These are phyloP conservation scores for Diarsia brunnea DNA, from an alignment of 2,888 invertebrate species.

Conservation along the genomic window DNA sequence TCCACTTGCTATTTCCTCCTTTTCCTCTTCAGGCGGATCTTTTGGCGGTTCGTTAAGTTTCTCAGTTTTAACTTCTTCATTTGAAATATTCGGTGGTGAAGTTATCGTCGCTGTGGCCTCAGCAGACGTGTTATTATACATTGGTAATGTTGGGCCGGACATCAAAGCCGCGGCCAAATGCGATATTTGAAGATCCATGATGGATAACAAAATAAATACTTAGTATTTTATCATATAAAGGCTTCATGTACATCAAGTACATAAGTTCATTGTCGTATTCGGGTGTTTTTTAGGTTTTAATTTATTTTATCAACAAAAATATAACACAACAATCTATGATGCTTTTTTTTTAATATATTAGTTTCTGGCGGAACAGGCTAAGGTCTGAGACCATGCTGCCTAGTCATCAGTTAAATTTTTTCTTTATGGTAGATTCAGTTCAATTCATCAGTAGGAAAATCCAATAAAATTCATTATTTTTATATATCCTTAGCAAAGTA, in stretches of 20 bases:
- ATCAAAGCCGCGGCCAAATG: constrained; percentile 88
- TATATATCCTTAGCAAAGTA: too few relatives aligned
- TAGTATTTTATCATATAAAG: background rate
- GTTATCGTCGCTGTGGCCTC: constrained; percentile 59
- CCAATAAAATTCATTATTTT: too few relatives aligned
- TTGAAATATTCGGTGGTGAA: constrained; percentile 56
- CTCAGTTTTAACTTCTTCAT: constrained; percentile 77
- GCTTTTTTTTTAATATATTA: too few relatives aligned
- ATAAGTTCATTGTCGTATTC: constrained; percentile 1
- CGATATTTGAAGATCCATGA: constrained; percentile 87
- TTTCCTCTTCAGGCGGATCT: constrained; percentile 81
- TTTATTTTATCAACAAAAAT: constrained; percentile 23
- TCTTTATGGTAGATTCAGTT: too few relatives aligned
- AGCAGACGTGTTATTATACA: constrained; percentile 70
- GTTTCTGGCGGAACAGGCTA: too few relatives aligned
- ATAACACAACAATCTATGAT: constrained; percentile 14
- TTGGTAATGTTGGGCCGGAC: constrained; percentile 77
- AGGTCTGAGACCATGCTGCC: too few relatives aligned
- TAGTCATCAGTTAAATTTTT: too few relatives aligned
- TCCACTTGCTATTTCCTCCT: constrained; percentile 86
- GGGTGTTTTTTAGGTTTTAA: background rate
- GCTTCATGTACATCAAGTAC: constrained; percentile 26
- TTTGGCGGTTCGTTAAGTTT: constrained; percentile 77
- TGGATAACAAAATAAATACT: constrained; percentile 28
- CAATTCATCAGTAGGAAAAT: too few relatives aligned